Conservation (phyloP, 2,113 vertebrate species). For the Rynchops niger region DNA sequence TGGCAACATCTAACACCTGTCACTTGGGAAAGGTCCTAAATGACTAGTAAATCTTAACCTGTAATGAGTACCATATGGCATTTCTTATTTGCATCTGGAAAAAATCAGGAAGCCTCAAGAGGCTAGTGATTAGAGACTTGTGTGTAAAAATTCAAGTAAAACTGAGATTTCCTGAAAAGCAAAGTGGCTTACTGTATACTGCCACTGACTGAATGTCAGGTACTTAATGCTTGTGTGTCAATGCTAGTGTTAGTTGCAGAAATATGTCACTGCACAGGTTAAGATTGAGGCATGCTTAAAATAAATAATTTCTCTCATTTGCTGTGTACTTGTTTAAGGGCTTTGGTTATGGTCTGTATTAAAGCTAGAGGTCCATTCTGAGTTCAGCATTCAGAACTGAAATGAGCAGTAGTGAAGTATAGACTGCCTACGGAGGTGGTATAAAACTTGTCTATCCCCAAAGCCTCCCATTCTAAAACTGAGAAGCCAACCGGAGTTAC, state of each 20-base stretch:
- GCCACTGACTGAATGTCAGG: not conserved
- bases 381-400: not conserved
- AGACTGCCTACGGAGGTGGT: not conserved
- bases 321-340: not conserved
- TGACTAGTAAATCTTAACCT: slow-evolving; percentile 47
- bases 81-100: slow-evolving; percentile 67
- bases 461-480: not conserved
- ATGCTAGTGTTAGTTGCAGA: not conserved
- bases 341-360: not conserved
- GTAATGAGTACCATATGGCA: slow-evolving; percentile 63
- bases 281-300: not conserved
- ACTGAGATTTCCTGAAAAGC: slow-evolving; percentile 51
- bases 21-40: slow-evolving; percentile 35
- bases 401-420: not conserved
- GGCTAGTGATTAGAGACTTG: slow-evolving; percentile 46
- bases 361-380: not conserved
- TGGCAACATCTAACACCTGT: slow-evolving; percentile 52
- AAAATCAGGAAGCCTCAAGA: slow-evolving; percentile 63
- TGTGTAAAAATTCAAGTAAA: slow-evolving; percentile 58
- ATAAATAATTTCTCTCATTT: not conserved
- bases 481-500: not conserved
- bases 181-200: not conserved
- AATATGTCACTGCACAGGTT: not conserved
- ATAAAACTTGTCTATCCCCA: not conserved
- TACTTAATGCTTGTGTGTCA: not conserved